A percentile compares a stretch with the other conserved stretches of the same genome.
Evolutionary conservation across 1,140 invertebrate species (phyloP).

Genomic region (honey bee (Apis mellifera)): Amel_HAv3.1 CM009942.2:7379501-7380000

Average conservation of each 20-base stretch:
- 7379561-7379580: too few relatives aligned
- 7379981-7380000: neutral
- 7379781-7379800: slow-evolving; percentile 19
- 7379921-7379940: slow-evolving; percentile 23
- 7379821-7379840: slow-evolving; percentile 55
- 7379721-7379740: slow-evolving; percentile 37
- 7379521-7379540: too few relatives aligned
- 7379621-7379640: neutral
- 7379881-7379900: slow-evolving; percentile 47
- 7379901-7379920: slow-evolving; percentile 26
- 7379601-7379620: too few relatives aligned
- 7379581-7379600: too few relatives aligned
- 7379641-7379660: neutral
- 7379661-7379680: neutral
- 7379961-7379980: neutral
- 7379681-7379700: neutral
- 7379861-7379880: slow-evolving; percentile 34
- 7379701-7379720: slow-evolving; percentile 20
- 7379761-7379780: slow-evolving; percentile 32
- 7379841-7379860: slow-evolving; percentile 51
- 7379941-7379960: slow-evolving; percentile 32
- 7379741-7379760: slow-evolving; percentile 41
- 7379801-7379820: slow-evolving; percentile 34
- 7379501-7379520: too few relatives aligned
- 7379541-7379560: too few relatives aligned